Evolutionary conservation across 1,140 invertebrate species (phyloP), one percentile per base, ranked within the genome.

Genomic region (Penaeus vannamei): DNA sequence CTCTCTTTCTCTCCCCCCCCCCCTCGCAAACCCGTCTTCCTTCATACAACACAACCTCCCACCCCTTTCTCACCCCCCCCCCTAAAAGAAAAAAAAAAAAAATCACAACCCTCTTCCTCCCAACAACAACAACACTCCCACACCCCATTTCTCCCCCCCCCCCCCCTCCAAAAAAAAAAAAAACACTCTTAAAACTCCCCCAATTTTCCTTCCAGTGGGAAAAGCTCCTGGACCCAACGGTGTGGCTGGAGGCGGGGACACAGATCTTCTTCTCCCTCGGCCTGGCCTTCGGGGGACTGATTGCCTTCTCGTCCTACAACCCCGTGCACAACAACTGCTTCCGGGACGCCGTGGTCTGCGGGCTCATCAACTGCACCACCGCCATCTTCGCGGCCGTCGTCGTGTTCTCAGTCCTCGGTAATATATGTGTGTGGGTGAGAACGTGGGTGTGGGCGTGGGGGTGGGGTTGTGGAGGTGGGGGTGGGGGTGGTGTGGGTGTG

Each of bases 381-480:
- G 99, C 98, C 19, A 96, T 99, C 95, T 99, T 99, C 93, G 98
- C 98, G 85, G 98, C 98, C 0, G 97, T 99, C 86, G 98, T 99
- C 2, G 98, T 99, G 22, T 99, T 99, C 92, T 98, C 98, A 0
- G 97, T 99, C 26, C 97, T 99, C 86, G 99, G 98, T 95, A 92
- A 92, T 90, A 26, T 32, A 26, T 69, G 59, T 77, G 42, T 82
- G 69, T 61, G 36, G 59, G 72, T 77, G 72, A 19, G 72, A 19
- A n/a, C 26, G 72, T 77, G 72, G 29, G 72, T 77, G 72, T 77
- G 72, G 29, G 69, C 36, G 69, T 76, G 23, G 26, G 69, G 26
- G 69, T 76, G 69, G 26, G 69, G 26, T 8, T 23, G 69, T 23
- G 10, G 8, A 32, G 26, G 69, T 76, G 23, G 26, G 69, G 26